phyloP scores from a whole-genome alignment of 2,797 vertebrate genomes.

The Coccyzus lansbergi region DNA sequence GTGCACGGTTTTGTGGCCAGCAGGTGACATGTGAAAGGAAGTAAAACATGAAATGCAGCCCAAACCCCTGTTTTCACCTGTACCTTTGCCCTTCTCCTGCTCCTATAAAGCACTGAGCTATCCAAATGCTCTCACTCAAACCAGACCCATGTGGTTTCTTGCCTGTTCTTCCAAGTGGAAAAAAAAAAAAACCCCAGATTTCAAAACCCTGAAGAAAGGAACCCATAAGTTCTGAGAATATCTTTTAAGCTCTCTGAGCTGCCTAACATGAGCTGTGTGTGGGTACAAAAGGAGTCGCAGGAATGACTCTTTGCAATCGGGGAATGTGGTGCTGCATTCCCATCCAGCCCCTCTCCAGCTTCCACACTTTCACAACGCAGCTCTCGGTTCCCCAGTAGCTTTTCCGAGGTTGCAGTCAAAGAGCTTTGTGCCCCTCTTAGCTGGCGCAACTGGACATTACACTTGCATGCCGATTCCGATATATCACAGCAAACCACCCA shows the following conservation, averaged over 20 bases:
- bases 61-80: neutral
- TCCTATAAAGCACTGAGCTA: neutral
- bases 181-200: neutral
- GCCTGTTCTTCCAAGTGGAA: rapidly evolving
- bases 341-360: neutral
- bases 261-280: neutral
- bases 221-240: neutral
- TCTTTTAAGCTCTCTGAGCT: neutral
- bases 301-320: neutral
- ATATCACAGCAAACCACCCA: neutral
- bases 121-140: neutral
- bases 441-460: neutral
- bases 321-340: neutral
- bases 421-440: neutral
- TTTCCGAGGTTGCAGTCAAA: rapidly evolving
- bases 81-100: neutral
- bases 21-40: neutral
- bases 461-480: neutral
- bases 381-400: neutral
- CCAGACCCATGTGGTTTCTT: neutral
- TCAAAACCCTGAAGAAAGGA: neutral
- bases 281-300: neutral
- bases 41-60: neutral
- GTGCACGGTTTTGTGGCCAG: neutral
- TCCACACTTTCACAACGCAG: rapidly evolving